Base-by-base conservation (phyloP, 1,140 invertebrate genomes). In the Pseudomyrmex cubaensis region DNA sequence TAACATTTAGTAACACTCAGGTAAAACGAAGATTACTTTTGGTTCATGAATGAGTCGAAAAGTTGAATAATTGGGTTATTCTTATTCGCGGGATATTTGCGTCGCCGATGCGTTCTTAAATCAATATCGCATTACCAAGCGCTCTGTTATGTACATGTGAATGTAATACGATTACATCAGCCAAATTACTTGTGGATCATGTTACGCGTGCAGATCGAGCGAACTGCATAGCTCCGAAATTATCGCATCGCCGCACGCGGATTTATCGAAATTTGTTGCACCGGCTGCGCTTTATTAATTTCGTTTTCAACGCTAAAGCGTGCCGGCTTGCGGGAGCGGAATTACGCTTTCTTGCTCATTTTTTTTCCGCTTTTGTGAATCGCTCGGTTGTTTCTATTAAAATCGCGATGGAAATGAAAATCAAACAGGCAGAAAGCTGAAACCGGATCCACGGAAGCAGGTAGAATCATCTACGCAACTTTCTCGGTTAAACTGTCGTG, bases 61-160 rank as follows among this genome's bases (percentile, higher is more conserved):
- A 84, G 48, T 12, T 17, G 76, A 73, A 76, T 82, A 52, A 20
- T 7, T 57, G 48, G 59, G 46, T 57, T 25, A 25, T 25, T 83
- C 77, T 86, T 77, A 82, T 56, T 64, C 54, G 52, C 17, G 15
- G 50, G 85, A 89, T 84, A 76, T 89, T 88, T 82, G 61, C 66
- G 66, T 70, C 69, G 72, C 59, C 46, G 59, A 63, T n/a, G 66
- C 82, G 59, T 50, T n/a, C 20, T 61, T 85, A 82, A 89, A 89
- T 89, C 88, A 77, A 89, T 89, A 89, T 78, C 85, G 74, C 54
- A 85, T 89, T 87, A 87, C 69, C 82, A 54, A 12, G 46, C 63
- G 56, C 74, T 85, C 35, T 76, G 62, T 80, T 83, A 87, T 59
- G 35, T 35, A 20, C n/a, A 13, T 13, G 25, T 59, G 22, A 70